A percentile compares a stretch with the other conserved stretches of the same genome.
phyloP scores from a whole-genome alignment of 2,797 vertebrate genomes.

The Gobionotothen gibberifrons region DNA sequence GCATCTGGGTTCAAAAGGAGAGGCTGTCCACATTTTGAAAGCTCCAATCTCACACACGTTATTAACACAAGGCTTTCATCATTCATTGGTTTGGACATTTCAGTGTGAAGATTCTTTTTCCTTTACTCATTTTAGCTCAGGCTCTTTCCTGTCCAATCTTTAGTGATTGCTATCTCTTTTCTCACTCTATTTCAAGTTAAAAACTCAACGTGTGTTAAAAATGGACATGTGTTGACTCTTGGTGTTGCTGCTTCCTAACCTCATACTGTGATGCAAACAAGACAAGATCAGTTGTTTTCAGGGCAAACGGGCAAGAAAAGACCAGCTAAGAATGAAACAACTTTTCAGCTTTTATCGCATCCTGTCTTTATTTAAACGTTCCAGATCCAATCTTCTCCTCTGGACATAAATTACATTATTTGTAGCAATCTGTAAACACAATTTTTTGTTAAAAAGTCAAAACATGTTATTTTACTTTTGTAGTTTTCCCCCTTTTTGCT shows the following conservation, averaged over 20 bases:
- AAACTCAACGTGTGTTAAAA: not conserved
- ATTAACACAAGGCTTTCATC: not conserved
- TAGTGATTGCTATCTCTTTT: not conserved
- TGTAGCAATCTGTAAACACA: not conserved
- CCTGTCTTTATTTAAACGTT: not conserved
- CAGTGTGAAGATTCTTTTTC: not conserved
- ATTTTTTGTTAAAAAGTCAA: not conserved
- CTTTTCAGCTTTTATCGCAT: not conserved
- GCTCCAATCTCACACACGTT: not conserved
- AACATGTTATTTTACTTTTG: not conserved
- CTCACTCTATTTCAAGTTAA: not conserved
- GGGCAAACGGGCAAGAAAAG: not conserved
- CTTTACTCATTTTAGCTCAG: not conserved
- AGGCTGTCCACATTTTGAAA: not conserved
- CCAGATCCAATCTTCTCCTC: not conserved
- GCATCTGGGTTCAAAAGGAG: not conserved
- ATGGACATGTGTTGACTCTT: not conserved
- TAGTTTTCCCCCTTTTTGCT: conserved; percentile 32
- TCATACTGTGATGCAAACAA: not conserved
- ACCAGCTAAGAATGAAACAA: not conserved
- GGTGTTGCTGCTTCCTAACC: not conserved
- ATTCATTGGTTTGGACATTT: not conserved
- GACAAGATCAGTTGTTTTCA: not conserved
- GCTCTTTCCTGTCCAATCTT: not conserved
- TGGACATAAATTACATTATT: not conserved